Conservation (phyloP, 2,797 vertebrate genomes). For the Staurois parvus region DNA sequence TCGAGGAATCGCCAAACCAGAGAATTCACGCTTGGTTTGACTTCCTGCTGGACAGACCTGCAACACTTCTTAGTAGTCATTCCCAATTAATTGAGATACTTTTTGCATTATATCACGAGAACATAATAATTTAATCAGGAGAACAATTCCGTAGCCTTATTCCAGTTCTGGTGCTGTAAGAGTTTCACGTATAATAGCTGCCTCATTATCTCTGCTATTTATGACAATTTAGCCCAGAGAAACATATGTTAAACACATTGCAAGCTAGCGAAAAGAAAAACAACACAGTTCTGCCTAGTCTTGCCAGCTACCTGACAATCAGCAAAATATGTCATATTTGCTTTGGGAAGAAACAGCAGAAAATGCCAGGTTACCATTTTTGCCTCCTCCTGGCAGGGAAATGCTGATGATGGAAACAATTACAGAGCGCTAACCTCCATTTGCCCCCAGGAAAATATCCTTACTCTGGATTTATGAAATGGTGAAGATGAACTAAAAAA, state of each 20-base stretch:
- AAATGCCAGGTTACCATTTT: slow-evolving; percentile 31
- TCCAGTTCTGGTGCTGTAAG: slow-evolving; percentile 25
- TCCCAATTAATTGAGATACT: slow-evolving; percentile 45
- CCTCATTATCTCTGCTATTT: slow-evolving; percentile 52
- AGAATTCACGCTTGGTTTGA: slow-evolving; percentile 49
- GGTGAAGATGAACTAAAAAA: background rate
- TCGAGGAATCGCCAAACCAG: slow-evolving; percentile 25
- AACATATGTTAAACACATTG: slow-evolving; percentile 57
- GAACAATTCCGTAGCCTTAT: slow-evolving; percentile 29
- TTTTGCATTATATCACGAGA: slow-evolving; percentile 55
- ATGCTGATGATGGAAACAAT: slow-evolving; percentile 26
- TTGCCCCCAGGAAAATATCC: background rate
- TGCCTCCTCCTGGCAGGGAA: background rate
- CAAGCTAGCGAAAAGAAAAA: slow-evolving; percentile 45
- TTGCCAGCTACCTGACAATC: slow-evolving; percentile 37
- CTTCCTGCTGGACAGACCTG: slow-evolving; percentile 52
- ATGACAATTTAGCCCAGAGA: slow-evolving; percentile 25
- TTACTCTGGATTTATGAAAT: background rate
- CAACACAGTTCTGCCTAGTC: slow-evolving; percentile 20
- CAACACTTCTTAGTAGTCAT: slow-evolving; percentile 36
- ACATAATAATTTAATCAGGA: slow-evolving; percentile 55
- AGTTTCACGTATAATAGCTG: slow-evolving; percentile 26
- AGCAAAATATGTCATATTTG: slow-evolving; percentile 32
- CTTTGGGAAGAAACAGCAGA: slow-evolving; percentile 37
- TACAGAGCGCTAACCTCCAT: background rate